Evolutionary conservation across 2,797 vertebrate genomes (phyloP).

Genomic region (Choloepus didactylus): DNA sequence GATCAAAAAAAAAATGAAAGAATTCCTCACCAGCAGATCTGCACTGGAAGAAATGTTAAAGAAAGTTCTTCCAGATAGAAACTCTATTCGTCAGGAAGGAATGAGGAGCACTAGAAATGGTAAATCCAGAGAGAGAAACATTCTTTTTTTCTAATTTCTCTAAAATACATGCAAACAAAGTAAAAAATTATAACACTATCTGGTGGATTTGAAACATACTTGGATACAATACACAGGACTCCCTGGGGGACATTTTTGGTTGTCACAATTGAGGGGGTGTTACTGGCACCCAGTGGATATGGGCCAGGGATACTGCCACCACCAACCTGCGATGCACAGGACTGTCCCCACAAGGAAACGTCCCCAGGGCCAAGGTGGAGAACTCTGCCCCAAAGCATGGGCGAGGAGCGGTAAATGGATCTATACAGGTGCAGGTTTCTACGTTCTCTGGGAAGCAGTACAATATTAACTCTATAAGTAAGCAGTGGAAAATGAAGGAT

Average conservation of each 20-base stretch:
- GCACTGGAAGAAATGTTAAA: neutral
- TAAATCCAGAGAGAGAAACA: neutral
- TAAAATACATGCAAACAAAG: constrained; percentile 15
- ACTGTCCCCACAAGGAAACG: neutral
- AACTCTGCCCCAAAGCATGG: neutral
- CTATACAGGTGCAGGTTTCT: neutral
- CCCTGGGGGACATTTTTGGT: neutral
- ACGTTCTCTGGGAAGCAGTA: neutral
- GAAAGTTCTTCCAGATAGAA: constrained; percentile 23
- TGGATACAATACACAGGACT: neutral
- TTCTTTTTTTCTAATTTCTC: neutral
- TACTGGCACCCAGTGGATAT: neutral
- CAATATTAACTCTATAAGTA: neutral
- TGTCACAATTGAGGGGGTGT: neutral
- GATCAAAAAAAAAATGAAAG: neutral
- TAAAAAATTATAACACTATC: neutral
- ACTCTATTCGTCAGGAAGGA: neutral
- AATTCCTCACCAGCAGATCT: neutral
- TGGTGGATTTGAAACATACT: neutral
- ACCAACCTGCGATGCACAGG: neutral
- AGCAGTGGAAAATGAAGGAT: neutral
- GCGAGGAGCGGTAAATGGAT: neutral
- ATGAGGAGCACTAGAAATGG: neutral
- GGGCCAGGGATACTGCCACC: neutral
- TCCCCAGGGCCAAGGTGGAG: neutral